Conservation (phyloP, 1,140 invertebrate genomes). For the Nymphalis io region DNA sequence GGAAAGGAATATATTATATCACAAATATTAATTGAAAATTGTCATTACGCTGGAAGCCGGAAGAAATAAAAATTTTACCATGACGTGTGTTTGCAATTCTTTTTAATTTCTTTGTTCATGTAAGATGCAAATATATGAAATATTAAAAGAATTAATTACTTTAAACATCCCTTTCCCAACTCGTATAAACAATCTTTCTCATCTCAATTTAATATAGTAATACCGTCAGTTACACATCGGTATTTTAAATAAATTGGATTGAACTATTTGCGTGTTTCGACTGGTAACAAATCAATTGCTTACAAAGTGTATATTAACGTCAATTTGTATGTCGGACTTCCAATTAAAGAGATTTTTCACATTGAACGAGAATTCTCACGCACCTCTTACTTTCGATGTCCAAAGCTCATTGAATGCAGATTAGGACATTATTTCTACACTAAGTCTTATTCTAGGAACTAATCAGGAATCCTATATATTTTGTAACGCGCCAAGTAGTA, state of each 20-base stretch:
- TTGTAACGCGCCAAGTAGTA: background rate
- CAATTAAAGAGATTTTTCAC: slow-evolving; percentile 37
- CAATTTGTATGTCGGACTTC: slow-evolving; percentile 20
- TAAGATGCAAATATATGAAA: background rate
- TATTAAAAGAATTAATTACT: background rate
- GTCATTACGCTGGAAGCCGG: too few species aligned
- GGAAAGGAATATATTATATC: too few species aligned
- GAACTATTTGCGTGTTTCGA: slow-evolving; percentile 12
- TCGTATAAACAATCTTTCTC: background rate
- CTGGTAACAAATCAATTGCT: slow-evolving; percentile 27
- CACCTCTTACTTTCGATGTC: slow-evolving; percentile 18
- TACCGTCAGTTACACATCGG: slow-evolving; percentile 12
- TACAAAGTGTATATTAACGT: slow-evolving; percentile 27
- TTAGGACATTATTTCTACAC: slow-evolving; percentile 13
- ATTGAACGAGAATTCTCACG: slow-evolving; percentile 23
- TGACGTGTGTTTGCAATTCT: too few species aligned
- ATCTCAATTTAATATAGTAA: background rate
- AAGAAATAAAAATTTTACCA: too few species aligned
- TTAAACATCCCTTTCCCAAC: background rate
- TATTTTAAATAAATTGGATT: slow-evolving; percentile 26
- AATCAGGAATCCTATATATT: slow-evolving; percentile 1
- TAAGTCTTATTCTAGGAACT: slow-evolving; percentile 6
- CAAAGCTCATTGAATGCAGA: slow-evolving; percentile 26
- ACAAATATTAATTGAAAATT: too few species aligned
- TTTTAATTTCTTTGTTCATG: background rate